Base-by-base conservation (phyloP, 2,888 invertebrate genomes). In the Tromatobia lineatoria region DNA sequence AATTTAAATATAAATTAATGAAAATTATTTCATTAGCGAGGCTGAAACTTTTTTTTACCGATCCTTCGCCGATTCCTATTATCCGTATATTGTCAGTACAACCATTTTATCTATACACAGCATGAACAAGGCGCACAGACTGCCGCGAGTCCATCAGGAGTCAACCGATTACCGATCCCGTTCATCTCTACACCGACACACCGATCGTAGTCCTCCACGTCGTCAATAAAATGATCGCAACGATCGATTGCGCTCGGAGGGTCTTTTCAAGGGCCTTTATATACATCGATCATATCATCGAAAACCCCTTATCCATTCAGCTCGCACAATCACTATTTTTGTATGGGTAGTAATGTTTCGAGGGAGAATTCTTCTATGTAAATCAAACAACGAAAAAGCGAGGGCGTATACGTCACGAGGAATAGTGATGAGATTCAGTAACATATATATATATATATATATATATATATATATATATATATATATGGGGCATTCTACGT, bases 81-180 rank as follows among this genome's bases (percentile, higher is more conserved):
- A 47, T 15, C 15, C 1, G 13, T 47, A 13, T 47, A 47, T 47
- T 4, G 13, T 0, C n/a, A 15, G n/a, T 47, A 47, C 47, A 13
- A 47, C 45, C 29, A 25, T 45, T 67, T 38, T 74, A 47, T 67
- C 13, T 47, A 54, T 57, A 52, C 23, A 50, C 29, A 50, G 59
- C 73, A 82, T 82, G 74, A 78, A 82, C 74, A 74, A 73, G 66
- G 73, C 54, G 74, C 70, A 67, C 64, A 25, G 77, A 59, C 67
- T 29, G 69, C 78, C 73, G 61, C 69, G 73, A 78, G 69, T 73
- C 74, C 78, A 50, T 15, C 61, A 59, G 59, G 82, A 78, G 78
- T 82, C 74, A 78, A 82, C 78, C 78, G 82, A 82, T 78, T 82
- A 82, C 78, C 74, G 82, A 82, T 82, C 69, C 59, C 69, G 52